phyloP scores from a whole-genome alignment of 2,797 vertebrate genomes.

The Chelon auratus region DNA sequence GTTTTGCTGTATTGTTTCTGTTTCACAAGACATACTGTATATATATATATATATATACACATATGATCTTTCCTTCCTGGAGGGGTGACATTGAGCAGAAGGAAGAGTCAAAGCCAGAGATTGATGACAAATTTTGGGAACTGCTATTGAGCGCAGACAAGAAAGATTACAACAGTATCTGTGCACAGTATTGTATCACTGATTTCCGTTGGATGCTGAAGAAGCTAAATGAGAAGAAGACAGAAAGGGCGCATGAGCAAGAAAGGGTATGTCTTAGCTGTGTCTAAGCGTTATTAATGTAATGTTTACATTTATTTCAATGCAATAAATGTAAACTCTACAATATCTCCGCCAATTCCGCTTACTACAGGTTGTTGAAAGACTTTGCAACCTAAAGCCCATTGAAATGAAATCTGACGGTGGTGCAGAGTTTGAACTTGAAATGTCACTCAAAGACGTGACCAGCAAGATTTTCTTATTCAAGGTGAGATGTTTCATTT shows the following conservation, averaged over 20 bases:
- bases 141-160: constrained; percentile 87
- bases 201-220: constrained; percentile 92
- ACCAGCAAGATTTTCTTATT: constrained; percentile 88
- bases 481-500: constrained; percentile 82
- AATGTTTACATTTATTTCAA: too few relatives aligned
- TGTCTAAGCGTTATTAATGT: neutral
- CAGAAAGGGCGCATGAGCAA: constrained; percentile 82
- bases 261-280: constrained; percentile 77
- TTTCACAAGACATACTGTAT: neutral
- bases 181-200: constrained; percentile 86
- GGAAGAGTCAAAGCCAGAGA: constrained; percentile 71
- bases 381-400: constrained; percentile 84
- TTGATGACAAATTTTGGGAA: constrained; percentile 89
- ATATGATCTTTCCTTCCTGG: neutral
- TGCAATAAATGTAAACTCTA: neutral
- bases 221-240: constrained; percentile 87
- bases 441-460: constrained; percentile 88
- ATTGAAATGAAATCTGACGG: constrained; percentile 83
- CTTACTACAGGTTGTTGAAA: constrained; percentile 81
- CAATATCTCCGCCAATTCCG: constrained; percentile 4
- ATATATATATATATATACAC: too few relatives aligned
- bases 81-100: constrained; percentile 67
- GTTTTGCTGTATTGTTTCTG: neutral
- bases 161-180: constrained; percentile 91
- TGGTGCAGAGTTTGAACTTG: constrained; percentile 87